Conservation (phyloP, 2,113 vertebrate species). For the Scomber scombrus region DNA sequence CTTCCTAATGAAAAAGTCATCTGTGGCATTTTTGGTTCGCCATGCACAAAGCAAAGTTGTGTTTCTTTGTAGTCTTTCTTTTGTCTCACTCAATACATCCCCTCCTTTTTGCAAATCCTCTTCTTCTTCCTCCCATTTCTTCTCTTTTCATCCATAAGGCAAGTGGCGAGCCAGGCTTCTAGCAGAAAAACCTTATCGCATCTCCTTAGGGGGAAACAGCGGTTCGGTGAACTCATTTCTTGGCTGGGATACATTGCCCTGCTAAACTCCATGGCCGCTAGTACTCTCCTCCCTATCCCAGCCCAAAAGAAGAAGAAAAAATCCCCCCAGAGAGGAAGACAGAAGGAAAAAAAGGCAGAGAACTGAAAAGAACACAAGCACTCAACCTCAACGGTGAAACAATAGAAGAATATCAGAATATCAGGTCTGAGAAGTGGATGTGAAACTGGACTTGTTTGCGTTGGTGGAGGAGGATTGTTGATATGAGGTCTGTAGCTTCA, state of each 20-base stretch:
- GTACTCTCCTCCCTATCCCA: slow-evolving; percentile 44
- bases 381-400: slow-evolving; percentile 32
- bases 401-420: slow-evolving; percentile 20
- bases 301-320: slow-evolving; percentile 28
- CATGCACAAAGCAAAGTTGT: background rate
- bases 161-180: slow-evolving; percentile 25
- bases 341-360: slow-evolving; percentile 31
- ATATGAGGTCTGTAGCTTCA: slow-evolving; percentile 20
- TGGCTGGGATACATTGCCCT: slow-evolving; percentile 60
- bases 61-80: slow-evolving; percentile 4
- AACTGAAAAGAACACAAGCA: slow-evolving; percentile 32
- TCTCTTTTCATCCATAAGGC: slow-evolving; percentile 43
- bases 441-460: slow-evolving; percentile 35
- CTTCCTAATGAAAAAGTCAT: background rate
- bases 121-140: slow-evolving; percentile 18
- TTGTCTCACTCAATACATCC: background rate
- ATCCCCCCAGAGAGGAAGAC: slow-evolving; percentile 39
- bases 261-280: slow-evolving; percentile 43
- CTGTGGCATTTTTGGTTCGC: background rate
- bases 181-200: slow-evolving; percentile 71
- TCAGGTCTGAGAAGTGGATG: slow-evolving; percentile 26
- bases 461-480: slow-evolving; percentile 20
- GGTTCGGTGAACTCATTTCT: slow-evolving; percentile 73
- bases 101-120: slow-evolving; percentile 6
- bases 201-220: slow-evolving; percentile 57